Percentiles rank a stretch among this genome's conserved stretches.
These are phyloP conservation scores for Itoplectis maculator DNA, from an alignment of 2,888 invertebrate species.

Conservation along the genomic window DNA sequence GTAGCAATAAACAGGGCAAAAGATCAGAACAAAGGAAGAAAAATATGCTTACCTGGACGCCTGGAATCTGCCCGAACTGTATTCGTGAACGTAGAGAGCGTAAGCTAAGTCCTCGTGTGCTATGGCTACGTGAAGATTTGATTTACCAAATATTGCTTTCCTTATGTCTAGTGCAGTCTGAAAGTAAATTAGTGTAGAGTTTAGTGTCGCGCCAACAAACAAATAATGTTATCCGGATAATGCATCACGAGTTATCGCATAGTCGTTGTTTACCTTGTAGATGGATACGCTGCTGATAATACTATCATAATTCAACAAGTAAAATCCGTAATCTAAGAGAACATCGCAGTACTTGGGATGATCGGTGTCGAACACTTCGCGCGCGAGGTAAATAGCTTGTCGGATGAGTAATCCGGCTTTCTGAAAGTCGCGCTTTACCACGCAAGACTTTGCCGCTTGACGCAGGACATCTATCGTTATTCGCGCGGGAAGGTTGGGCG, in stretches of 20 bases:
- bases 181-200: slow-evolving; percentile 9
- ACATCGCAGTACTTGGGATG: slow-evolving; percentile 95
- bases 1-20: not conserved
- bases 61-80: slow-evolving; percentile 94
- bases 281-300: slow-evolving; percentile 93
- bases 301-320: slow-evolving; percentile 94
- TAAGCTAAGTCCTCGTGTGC: slow-evolving; percentile 97
- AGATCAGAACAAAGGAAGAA: not conserved
- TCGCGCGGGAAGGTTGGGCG: slow-evolving; percentile 88
- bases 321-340: slow-evolving; percentile 95
- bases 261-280: slow-evolving; percentile 87
- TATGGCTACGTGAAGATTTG: slow-evolving; percentile 94
- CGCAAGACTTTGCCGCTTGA: slow-evolving; percentile 95
- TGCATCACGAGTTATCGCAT: not conserved
- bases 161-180: slow-evolving; percentile 91
- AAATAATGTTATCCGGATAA: not conserved
- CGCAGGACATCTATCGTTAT: slow-evolving; percentile 93
- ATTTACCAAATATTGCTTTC: slow-evolving; percentile 91
- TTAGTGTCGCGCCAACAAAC: not conserved
- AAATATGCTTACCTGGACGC: slow-evolving; percentile 87
- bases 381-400: slow-evolving; percentile 91
- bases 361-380: slow-evolving; percentile 87
- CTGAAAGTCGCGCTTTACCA: slow-evolving; percentile 93
- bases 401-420: slow-evolving; percentile 93
- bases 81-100: slow-evolving; percentile 96